These are phyloP conservation scores for Phenganax subtilis DNA, from an alignment of 92 coral and sea anemone species.

Conservation along the genomic window DNA sequence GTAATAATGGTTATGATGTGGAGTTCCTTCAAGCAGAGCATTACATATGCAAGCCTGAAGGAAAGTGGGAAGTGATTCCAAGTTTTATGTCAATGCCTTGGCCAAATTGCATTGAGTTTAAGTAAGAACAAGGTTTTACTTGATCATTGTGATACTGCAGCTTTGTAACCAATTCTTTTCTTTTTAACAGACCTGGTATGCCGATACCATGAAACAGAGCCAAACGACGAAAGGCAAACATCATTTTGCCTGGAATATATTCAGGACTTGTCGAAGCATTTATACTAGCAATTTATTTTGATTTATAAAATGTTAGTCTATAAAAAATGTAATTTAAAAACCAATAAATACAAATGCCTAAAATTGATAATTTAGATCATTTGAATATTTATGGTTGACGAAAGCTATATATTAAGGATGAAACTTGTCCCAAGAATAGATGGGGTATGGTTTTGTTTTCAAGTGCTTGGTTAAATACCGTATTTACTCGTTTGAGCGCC, in stretches of 20 bases:
- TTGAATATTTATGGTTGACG: too few species aligned
- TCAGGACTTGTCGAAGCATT: not conserved
- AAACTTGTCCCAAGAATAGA: too few species aligned
- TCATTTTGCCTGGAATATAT: not conserved
- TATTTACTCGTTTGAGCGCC: too few species aligned
- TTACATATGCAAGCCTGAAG: conserved; percentile 60
- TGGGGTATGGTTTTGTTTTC: too few species aligned
- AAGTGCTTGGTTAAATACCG: too few species aligned
- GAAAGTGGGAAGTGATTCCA: conserved; percentile 64
- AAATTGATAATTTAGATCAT: not conserved
- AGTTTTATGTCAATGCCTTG: conserved; percentile 40
- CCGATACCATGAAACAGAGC: conserved; percentile 21
- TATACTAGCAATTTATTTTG: not conserved
- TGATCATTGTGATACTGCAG: not conserved
- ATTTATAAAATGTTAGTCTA: not conserved
- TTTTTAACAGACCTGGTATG: conserved; percentile 22
- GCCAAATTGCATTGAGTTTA: conserved; percentile 57
- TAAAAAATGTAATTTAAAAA: not conserved
- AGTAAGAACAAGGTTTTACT: conserved; percentile 42
- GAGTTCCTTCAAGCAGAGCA: conserved; percentile 54
- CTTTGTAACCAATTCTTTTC: not conserved
- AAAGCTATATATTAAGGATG: too few species aligned
- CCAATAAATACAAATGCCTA: not conserved
- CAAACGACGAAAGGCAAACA: conserved; percentile 5
- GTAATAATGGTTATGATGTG: conserved; percentile 62